Evolutionary conservation across 2,797 vertebrate species (phyloP), one percentile per base, ranked within the genome.

Genomic region (Coracias cyanogaster): DNA sequence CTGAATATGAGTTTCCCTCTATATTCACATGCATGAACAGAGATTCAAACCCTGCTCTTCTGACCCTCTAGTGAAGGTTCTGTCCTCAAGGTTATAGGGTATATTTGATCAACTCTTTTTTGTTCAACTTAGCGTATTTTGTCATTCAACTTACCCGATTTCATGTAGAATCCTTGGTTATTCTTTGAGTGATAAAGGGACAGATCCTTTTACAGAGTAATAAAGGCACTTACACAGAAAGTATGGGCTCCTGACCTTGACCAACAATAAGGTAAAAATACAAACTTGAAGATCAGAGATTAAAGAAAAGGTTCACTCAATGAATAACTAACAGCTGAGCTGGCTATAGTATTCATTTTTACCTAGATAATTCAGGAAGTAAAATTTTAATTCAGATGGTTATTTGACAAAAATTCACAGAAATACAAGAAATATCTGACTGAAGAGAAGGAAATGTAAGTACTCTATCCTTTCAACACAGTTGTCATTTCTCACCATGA

Each of bases 11-110:
- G 2, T 72, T 92, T 72, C 26, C 15, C 6, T 71, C 41, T 65
- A 5, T 24, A 28, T 24, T 71, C 14, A 86, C 0, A 0, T 12
- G 4, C 29, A 39, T 2, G 3, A 61, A n/a, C 20, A 55, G 33
- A 52, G 8, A 48, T 51, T 41, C 0, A 3, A 84, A 39, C 7
- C 4, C 13, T 39, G 10, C 11, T 54, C 14, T 90, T 76, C 49
- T 54, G 28, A 76, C 26, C 7, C 10, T 25, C n/a, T 37, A 46
- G 52, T 21, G 25, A 77, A 46, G 5, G 2, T 8, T 76, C 46
- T 69, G 15, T 22, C 15, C 19, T 46, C 29, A 37, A 46, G 9
- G 8, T 78, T 86, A 61, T 12, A 41, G 16, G 10, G 2, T 35
- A 31, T 48, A 16, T 87, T 82, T 72, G 46, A 55, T 9, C 8